phyloP scores from a whole-genome alignment of 1,140 invertebrate species.

The Tetramorium simillimum region DNA sequence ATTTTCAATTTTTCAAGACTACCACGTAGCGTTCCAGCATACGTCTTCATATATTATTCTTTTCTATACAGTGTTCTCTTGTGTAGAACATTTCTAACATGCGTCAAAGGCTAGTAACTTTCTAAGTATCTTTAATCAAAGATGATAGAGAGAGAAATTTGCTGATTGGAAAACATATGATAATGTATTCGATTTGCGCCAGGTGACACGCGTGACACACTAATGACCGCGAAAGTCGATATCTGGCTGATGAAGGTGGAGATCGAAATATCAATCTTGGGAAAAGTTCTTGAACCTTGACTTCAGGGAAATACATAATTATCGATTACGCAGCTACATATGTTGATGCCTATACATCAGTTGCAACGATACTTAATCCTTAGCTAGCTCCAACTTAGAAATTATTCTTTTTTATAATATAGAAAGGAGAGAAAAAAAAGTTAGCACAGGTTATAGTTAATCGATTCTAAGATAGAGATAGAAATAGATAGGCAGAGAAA shows the following conservation, averaged over 20 bases:
- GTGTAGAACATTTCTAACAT: neutral
- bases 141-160: neutral
- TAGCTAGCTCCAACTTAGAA: neutral
- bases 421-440: neutral
- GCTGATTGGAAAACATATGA: neutral
- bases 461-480: slow-evolving; percentile 1
- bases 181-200: neutral
- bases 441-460: slow-evolving; percentile 9
- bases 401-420: neutral
- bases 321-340: neutral
- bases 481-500: slow-evolving; percentile 3
- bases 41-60: neutral
- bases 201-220: neutral
- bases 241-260: neutral
- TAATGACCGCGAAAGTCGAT: slow-evolving; percentile 38
- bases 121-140: neutral
- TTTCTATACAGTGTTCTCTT: neutral
- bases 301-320: slow-evolving; percentile 14
- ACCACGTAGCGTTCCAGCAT: neutral
- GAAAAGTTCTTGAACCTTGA: slow-evolving; percentile 54
- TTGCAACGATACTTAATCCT: neutral
- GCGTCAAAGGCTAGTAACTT: neutral
- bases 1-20: neutral
- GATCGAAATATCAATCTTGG: slow-evolving; percentile 27
- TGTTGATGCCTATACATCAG: neutral